phyloP scores from a whole-genome alignment of 2,888 invertebrate species.

The Tetramorium bicarinatum region DNA sequence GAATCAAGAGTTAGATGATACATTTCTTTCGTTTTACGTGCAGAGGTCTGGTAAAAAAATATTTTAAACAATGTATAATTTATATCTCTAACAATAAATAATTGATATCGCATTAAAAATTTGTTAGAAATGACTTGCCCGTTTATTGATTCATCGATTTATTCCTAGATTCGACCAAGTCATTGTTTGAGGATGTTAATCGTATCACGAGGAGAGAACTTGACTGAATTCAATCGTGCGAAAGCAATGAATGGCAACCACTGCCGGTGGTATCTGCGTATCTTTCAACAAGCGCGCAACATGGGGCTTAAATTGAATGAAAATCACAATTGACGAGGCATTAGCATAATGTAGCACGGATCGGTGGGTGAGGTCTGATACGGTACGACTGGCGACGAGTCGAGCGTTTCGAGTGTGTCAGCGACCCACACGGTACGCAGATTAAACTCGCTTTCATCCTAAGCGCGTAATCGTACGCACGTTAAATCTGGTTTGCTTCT shows the following conservation, averaged over 20 bases:
- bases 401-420: constrained; percentile 68
- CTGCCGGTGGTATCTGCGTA: constrained; percentile 76
- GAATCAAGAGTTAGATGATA: background rate
- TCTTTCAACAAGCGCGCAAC: constrained; percentile 80
- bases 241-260: constrained; percentile 73
- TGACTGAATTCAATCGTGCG: background rate
- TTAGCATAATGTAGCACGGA: constrained; percentile 80
- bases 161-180: constrained; percentile 12
- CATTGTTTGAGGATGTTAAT: constrained; percentile 10
- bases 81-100: background rate
- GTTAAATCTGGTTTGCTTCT: constrained; percentile 15
- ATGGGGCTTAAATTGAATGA: constrained; percentile 80
- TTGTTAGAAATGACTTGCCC: background rate
- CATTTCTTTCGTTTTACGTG: background rate
- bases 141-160: constrained; percentile 10
- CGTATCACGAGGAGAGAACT: background rate
- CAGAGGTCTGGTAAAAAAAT: background rate
- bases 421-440: constrained; percentile 53
- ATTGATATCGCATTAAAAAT: background rate
- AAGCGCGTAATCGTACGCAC: constrained; percentile 53
- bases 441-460: constrained; percentile 72
- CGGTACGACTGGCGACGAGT: constrained; percentile 67
- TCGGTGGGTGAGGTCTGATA: constrained; percentile 78
- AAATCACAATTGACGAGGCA: constrained; percentile 81
- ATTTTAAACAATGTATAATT: background rate